phyloP scores from a whole-genome alignment of 1,140 invertebrate genomes.

The Micrasema minimum region DNA sequence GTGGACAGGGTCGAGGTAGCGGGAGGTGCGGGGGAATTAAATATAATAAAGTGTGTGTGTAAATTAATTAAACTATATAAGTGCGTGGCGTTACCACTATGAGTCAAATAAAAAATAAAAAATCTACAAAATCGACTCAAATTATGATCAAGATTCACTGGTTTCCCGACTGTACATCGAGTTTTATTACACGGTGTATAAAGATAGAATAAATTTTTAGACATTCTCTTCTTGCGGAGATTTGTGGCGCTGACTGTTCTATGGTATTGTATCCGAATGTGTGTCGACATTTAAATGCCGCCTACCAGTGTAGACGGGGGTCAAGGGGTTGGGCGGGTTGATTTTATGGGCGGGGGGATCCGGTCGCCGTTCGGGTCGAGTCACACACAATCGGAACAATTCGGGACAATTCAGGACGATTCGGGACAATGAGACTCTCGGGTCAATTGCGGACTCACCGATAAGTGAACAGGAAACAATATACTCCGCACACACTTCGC shows the following conservation, averaged over 20 bases:
- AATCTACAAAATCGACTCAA: too few species aligned
- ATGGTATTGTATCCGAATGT: too few species aligned
- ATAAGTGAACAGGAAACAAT: constrained; percentile 52
- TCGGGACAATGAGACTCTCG: constrained; percentile 38
- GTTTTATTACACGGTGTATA: too few species aligned
- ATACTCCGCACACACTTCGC: constrained; percentile 27
- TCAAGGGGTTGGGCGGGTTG: constrained; percentile 33
- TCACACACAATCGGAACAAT: constrained; percentile 44
- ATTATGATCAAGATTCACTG: too few species aligned
- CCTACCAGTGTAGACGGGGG: constrained; percentile 22
- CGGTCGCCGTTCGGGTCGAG: constrained; percentile 52
- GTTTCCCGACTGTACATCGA: too few species aligned
- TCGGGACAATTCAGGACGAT: constrained; percentile 22
- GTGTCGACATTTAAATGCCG: constrained; percentile 53
- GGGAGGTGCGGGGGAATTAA: too few species aligned
- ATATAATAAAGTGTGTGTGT: too few species aligned
- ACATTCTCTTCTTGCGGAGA: background rate
- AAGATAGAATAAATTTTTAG: too few species aligned
- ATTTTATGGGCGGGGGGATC: constrained; percentile 29
- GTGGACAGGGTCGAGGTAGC: too few species aligned
- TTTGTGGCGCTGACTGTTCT: constrained; percentile 10
- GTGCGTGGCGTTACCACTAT: too few species aligned
- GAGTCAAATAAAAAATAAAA: too few species aligned
- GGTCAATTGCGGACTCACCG: constrained; percentile 48
- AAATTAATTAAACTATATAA: too few species aligned